These are phyloP conservation scores for Rhagium mordax DNA, from an alignment of 2,888 invertebrate species.

Conservation along the genomic window DNA sequence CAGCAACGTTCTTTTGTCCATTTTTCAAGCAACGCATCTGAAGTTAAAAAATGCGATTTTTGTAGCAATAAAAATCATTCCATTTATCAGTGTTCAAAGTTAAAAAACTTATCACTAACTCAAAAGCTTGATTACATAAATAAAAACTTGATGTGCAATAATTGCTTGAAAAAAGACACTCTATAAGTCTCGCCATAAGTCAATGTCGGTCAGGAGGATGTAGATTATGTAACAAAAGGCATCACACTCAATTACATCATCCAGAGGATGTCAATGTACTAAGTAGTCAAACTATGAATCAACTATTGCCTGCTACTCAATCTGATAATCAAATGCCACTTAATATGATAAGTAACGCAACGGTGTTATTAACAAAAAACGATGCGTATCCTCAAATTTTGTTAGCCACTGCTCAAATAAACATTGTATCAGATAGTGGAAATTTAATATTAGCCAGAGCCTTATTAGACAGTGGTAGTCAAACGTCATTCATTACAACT, in stretches of 20 bases:
- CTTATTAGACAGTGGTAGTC: neutral
- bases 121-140: slow-evolving; percentile 20
- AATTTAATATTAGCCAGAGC: neutral
- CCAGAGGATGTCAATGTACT: neutral
- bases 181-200: neutral
- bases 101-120: neutral
- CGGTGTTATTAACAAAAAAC: neutral
- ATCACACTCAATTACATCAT: slow-evolving; percentile 58
- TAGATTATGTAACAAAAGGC: slow-evolving; percentile 72
- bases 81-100: slow-evolving; percentile 19
- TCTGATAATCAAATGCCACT: neutral
- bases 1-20: neutral
- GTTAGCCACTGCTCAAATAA: slow-evolving; percentile 3
- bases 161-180: slow-evolving; percentile 14
- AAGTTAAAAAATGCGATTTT: neutral
- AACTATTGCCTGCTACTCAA: neutral
- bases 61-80: neutral
- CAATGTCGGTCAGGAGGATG: slow-evolving; percentile 55
- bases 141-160: neutral
- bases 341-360: neutral
- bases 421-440: neutral
- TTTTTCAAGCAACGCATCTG: neutral
- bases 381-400: neutral
- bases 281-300: neutral
- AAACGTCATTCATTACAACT: neutral